Base-by-base conservation (phyloP, 2,888 invertebrate genomes). In the Mellilla xanthometata region DNA sequence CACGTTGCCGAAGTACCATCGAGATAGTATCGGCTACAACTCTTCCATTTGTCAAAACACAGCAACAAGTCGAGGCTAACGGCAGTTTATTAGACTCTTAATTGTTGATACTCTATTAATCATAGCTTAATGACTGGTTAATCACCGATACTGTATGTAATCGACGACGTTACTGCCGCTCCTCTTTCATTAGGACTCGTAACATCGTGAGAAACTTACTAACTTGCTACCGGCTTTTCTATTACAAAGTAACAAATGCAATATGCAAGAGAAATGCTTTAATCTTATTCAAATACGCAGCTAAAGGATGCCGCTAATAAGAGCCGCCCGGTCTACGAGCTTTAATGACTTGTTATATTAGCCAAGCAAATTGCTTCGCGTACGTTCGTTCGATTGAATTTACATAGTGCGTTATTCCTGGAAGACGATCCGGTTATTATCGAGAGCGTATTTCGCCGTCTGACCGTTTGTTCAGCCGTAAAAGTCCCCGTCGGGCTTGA, bases 21-120 rank as follows among this genome's bases (percentile, higher is more conserved):
- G 60, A 60, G 73, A 74, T 74, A 64, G 58, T 63, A 68, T 69
- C 68, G 60, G 45, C 60, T 54, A 54, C 62, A 55, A 56, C 54
- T 59, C 65, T 56, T 62, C 60, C 64, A 68, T 74, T 72, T 71
- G 71, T 75, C 74, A 75, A 72, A 76, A 75, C 65, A 65, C 42
- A 56, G 39, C 47, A 38, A 45, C 45, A 41, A 45, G 44, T 49
- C 35, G 15, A 39, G 34, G 28, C 28, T 48, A 43, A 39, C 49
- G 44, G 39, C 41, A 39, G 44, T 42, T 44, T 57, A 56, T 55
- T 60, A 64, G 52, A 55, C 53, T 64, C 51, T 45, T 55, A 59
- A 58, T 62, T 60, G 46, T 54, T 54, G 49, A 68, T 55, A 58
- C 55, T 50, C 48, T 57, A 54, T 68, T 50, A 65, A 68, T 68